Conservation (phyloP, 2,113 vertebrate genomes). For the Tetrao urogallus region DNA sequence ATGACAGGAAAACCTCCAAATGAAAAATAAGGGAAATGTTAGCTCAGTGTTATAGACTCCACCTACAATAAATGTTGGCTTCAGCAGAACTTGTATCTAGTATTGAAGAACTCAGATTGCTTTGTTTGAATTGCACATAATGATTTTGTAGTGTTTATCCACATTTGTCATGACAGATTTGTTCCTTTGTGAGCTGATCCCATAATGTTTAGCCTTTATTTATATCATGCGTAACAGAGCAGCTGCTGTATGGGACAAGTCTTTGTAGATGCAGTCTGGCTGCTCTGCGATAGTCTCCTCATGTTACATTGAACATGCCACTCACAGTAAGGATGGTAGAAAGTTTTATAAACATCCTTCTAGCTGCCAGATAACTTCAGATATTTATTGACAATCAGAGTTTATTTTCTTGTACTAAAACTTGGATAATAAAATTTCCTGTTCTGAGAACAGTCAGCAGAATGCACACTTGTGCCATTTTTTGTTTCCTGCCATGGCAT, state of each 20-base stretch:
- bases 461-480: background rate
- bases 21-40: background rate
- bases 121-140: slow-evolving; percentile 17
- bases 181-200: slow-evolving; percentile 12
- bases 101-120: background rate
- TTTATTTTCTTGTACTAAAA: slow-evolving; percentile 38
- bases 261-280: slow-evolving; percentile 37
- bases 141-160: slow-evolving; percentile 50
- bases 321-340: slow-evolving; percentile 9
- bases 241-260: background rate
- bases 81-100: background rate
- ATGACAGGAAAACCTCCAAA: background rate
- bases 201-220: slow-evolving; percentile 44
- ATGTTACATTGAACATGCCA: background rate
- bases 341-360: slow-evolving; percentile 20
- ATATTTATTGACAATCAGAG: slow-evolving; percentile 5
- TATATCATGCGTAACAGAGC: background rate
- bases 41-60: background rate
- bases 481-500: slow-evolving; percentile 9
- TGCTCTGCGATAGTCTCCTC: background rate
- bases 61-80: background rate
- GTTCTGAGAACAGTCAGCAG: background rate
- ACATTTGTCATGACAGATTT: slow-evolving; percentile 36
- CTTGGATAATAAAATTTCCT: background rate
- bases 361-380: background rate